Percentiles rank a stretch among this genome's conserved stretches.
These are phyloP conservation scores for Enteromius radiatus DNA, from an alignment of 2,797 vertebrate genomes.

Conservation along the genomic window DNA sequence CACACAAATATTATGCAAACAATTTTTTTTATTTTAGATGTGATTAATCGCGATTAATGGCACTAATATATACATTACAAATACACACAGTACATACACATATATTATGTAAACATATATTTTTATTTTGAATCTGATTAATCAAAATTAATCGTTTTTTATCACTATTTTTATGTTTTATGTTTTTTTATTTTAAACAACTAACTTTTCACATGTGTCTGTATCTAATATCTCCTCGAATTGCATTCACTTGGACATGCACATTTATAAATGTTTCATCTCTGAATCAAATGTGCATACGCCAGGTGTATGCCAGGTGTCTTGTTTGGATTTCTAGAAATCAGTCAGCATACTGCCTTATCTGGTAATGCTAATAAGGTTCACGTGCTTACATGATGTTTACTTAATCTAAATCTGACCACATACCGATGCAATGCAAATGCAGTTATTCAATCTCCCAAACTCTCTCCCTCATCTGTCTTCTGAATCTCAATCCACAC, in stretches of 20 bases:
- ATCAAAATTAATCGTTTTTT: no score
- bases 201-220: not conserved
- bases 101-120: no score
- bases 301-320: not conserved
- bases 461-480: not conserved
- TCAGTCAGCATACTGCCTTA: not conserved
- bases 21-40: no score
- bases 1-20: no score
- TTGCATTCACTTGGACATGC: not conserved
- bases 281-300: not conserved
- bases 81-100: no score
- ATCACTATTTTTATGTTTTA: no score
- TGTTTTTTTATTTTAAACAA: no score
- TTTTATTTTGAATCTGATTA: no score
- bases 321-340: not conserved
- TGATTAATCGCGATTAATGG: no score
- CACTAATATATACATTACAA: no score
- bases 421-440: not conserved
- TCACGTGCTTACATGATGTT: not conserved
- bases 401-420: not conserved
- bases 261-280: not conserved
- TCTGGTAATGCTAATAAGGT: not conserved
- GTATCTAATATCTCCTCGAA: not conserved
- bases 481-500: not conserved
- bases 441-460: not conserved